Conservation (phyloP, 2,797 vertebrate genomes). For the Triplophysa yarkandensis region DNA sequence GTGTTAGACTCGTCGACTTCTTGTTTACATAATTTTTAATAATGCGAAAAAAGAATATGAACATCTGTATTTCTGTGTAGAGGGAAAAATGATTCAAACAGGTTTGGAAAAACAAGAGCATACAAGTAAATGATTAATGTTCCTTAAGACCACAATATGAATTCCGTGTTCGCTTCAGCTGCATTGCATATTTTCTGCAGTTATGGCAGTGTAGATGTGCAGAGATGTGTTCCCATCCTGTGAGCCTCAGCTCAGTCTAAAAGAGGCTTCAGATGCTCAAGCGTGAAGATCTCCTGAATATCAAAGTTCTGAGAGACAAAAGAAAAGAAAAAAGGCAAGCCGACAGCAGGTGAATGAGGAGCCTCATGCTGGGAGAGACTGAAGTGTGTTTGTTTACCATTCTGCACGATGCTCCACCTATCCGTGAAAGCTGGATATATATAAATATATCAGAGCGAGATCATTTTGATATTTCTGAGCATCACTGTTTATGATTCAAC, state of each 20-base stretch:
- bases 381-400: constrained; percentile 46
- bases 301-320: constrained; percentile 38
- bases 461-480: constrained; percentile 47
- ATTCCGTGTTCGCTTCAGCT: constrained; percentile 54
- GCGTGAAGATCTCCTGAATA: constrained; percentile 38
- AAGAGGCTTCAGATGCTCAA: constrained; percentile 34
- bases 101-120: neutral
- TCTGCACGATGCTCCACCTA: constrained; percentile 27
- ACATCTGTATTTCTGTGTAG: neutral
- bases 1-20: neutral
- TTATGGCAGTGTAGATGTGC: constrained; percentile 19
- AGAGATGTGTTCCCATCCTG: neutral
- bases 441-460: constrained; percentile 9
- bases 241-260: constrained; percentile 11
- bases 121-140: neutral
- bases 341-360: constrained; percentile 61
- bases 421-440: constrained; percentile 13
- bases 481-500: constrained; percentile 48
- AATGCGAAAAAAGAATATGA: neutral
- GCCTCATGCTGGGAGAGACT: constrained; percentile 63
- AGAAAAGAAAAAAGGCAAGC: constrained; percentile 41
- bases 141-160: constrained; percentile 60
- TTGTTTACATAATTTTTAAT: neutral
- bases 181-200: constrained; percentile 22
- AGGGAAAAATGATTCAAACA: neutral